These are phyloP conservation scores for Aphelenchoides fujianensis DNA, from an alignment of 1,140 invertebrate species.

Conservation along the genomic window DNA sequence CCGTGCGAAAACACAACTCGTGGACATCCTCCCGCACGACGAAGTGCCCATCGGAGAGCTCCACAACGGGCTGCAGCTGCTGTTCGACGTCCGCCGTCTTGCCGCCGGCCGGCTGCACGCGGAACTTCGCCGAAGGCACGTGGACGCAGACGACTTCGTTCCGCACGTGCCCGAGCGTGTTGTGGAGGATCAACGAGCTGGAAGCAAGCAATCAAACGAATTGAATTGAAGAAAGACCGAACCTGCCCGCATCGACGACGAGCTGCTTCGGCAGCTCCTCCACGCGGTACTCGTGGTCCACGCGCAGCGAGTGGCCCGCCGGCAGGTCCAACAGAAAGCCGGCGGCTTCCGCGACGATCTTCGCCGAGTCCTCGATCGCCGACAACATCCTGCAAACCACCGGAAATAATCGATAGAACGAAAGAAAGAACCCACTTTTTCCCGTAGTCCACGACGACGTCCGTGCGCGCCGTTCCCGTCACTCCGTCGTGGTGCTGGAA, in stretches of 20 bases:
- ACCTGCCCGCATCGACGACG: not conserved
- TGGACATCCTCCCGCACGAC: conserved; percentile 37
- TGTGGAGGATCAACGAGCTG: conserved; percentile 71
- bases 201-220: conserved; percentile 35
- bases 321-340: conserved; percentile 66
- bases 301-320: not conserved
- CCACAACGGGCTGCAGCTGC: conserved; percentile 44
- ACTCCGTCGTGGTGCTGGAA: conserved; percentile 98
- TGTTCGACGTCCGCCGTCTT: conserved; percentile 22
- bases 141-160: conserved; percentile 71
- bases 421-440: conserved; percentile 68
- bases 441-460: conserved; percentile 88
- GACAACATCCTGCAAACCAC: conserved; percentile 67
- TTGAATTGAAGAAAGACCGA: not conserved
- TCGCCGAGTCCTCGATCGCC: conserved; percentile 70
- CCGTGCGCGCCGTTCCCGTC: conserved; percentile 85
- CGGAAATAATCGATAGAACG: not conserved
- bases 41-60: conserved; percentile 21
- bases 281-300: conserved; percentile 30
- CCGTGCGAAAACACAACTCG: conserved; percentile 69
- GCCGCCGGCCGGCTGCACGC: conserved; percentile 69
- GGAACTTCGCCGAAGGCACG: conserved; percentile 69
- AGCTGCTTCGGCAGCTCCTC: conserved; percentile 39
- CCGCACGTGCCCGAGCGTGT: conserved; percentile 70
- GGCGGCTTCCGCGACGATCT: conserved; percentile 72